Percentiles rank a stretch among this genome's conserved stretches.
phyloP scores from a whole-genome alignment of 1,140 invertebrate genomes.

The Hirudo medicinalis region DNA sequence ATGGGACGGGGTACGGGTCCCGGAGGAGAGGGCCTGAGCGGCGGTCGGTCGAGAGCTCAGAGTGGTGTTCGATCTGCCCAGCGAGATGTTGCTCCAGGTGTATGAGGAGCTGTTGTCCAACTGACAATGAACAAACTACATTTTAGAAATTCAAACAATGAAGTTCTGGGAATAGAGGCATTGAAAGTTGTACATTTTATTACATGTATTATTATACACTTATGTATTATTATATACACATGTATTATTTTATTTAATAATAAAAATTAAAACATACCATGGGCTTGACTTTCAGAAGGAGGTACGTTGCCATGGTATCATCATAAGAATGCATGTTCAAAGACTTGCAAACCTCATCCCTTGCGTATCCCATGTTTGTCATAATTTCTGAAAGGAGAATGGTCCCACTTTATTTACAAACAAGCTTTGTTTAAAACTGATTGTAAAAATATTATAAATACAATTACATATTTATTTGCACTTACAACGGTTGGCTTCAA shows the following conservation, averaged over 20 bases:
- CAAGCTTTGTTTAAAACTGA: too few species aligned
- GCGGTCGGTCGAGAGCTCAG: not conserved
- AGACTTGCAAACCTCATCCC: not conserved
- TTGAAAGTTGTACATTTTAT: too few species aligned
- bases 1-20: not conserved
- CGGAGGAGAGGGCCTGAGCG: not conserved
- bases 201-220: too few species aligned
- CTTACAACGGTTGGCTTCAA: too few species aligned
- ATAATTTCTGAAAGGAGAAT: too few species aligned
- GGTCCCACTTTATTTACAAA: too few species aligned
- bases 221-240: too few species aligned
- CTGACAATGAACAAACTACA: not conserved
- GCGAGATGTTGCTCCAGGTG: slow-evolving; percentile 9
- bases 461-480: too few species aligned
- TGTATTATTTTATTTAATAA: too few species aligned
- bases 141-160: not conserved
- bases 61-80: not conserved
- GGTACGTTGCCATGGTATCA: slow-evolving; percentile 7
- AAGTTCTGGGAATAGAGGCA: too few species aligned
- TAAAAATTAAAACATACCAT: too few species aligned
- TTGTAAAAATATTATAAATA: too few species aligned
- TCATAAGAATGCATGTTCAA: slow-evolving; percentile 6
- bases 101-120: slow-evolving; percentile 8
- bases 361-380: slow-evolving; percentile 6
- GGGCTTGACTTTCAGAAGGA: not conserved